phyloP scores from a whole-genome alignment of 2,113 vertebrate species.

The Sander lucioperca region DNA sequence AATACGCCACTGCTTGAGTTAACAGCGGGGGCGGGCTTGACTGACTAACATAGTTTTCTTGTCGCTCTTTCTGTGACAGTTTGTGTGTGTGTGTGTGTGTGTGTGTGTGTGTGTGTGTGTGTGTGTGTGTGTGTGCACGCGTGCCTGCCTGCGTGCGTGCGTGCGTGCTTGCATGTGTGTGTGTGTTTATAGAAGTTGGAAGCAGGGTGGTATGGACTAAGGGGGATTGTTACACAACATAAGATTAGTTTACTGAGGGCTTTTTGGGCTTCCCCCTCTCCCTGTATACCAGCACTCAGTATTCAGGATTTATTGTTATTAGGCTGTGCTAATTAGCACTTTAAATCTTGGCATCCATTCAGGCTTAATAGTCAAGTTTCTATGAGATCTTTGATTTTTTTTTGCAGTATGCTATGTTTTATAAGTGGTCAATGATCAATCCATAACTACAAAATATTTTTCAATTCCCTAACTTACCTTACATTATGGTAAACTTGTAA shows the following conservation, averaged over 20 bases:
- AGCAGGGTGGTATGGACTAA: conserved; percentile 26
- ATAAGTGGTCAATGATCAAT: not conserved
- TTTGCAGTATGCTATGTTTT: not conserved
- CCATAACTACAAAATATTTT: not conserved
- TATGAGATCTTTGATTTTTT: not conserved
- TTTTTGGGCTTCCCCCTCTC: conserved; percentile 32
- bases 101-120: not conserved
- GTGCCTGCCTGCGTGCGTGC: too few species aligned
- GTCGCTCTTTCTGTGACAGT: conserved; percentile 30
- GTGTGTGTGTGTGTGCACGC: conserved; percentile 18
- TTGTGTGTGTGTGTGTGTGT: conserved; percentile 21
- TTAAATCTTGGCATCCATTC: conserved; percentile 37
- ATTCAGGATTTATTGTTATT: conserved; percentile 68
- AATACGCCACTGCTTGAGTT: conserved; percentile 43
- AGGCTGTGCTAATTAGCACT: conserved; percentile 52
- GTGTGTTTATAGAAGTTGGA: conserved; percentile 19
- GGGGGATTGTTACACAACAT: conserved; percentile 74
- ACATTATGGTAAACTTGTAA: not conserved
- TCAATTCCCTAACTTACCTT: not conserved
- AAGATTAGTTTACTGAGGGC: conserved; percentile 61
- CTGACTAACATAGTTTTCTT: conserved; percentile 64
- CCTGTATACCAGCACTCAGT: conserved; percentile 31
- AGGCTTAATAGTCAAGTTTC: conserved; percentile 31
- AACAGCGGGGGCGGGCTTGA: conserved; percentile 51
- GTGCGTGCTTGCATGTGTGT: conserved; percentile 30